Evolutionary conservation across 37 sponge, comb jelly and placozoan species (phyloP), one percentile per base, ranked within the genome.

Genomic region (Ephydatia muelleri): DNA sequence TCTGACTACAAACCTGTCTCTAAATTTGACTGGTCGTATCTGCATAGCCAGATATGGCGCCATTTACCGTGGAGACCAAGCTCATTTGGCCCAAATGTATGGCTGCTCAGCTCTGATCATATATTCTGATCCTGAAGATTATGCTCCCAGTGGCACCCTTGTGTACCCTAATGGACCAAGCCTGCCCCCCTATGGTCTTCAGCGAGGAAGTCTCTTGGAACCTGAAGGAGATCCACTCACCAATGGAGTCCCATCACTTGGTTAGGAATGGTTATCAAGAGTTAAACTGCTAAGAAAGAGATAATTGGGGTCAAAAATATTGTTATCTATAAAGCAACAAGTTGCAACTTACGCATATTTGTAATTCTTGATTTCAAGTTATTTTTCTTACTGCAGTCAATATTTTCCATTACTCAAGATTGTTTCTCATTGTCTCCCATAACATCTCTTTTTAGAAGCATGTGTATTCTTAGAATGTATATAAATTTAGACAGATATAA

Each of bases 51-150:
- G 97, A 0, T 96, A 94, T 89, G 97, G 92, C 5, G 1, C 72
- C 2, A 88, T 94, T 43, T 94, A 83, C 79, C 38, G 98, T 38
- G 96, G 96, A 65, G 89, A 93, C 34, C 93, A 97, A 43, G 95
- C 93, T 35, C 75, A 79, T 47, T 71, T 95, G 43, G 97, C 97
- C 37, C 83, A 92, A 78, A 49, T 67, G 36, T 78, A 49, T 73
- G 92, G 92, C 67, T 87, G 91, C 68, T 36, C 19, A 27, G 97
- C 83, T 25, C 67, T 97, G 29, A 87, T 97, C 33, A 91, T 97
- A 29, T 97, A 94, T 80, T 94, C 96, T 72, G 97, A 97, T 49
- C 96, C 97, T 21, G 79, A 64, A 21, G 93, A 97, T 68, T 92
- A 88, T 83, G 91, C 91, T 39, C 91, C 92, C 29, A 75, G 49